Evolutionary conservation across 2,797 vertebrate species (phyloP), one percentile per base, ranked within the genome.

Genomic region (Pseudomugil gertrudae): DNA sequence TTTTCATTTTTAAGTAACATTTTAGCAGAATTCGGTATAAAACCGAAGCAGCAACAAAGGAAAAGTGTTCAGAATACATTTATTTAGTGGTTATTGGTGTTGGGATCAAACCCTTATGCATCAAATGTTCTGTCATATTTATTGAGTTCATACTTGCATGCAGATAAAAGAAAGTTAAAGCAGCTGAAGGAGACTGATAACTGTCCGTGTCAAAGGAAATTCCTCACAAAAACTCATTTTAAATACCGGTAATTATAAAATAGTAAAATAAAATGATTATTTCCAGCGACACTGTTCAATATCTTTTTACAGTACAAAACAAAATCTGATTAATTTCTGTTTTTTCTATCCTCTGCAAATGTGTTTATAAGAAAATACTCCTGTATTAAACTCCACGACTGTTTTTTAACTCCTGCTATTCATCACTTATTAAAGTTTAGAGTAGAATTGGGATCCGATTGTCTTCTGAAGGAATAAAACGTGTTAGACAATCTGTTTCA

Each of bases 401-500:
- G 23, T 23, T 4, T 5, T 24, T 48, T 50, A 24, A 50, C 47
- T 50, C 23, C 9, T 9, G 43, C 5, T 21, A 9, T 47, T 21
- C 43, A 21, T 21, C 43, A 47, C 19, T 19, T n/a, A n/a, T 14
- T n/a, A 8, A 15, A 2, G 27, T 23, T 1, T 5, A 24, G 11
- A 9, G 24, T 26, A 50, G 7, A 1, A 14, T 48, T 15, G 14
- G 29, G 33, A 54, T 47, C 33, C 29, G n/a, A 33, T 56, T 63
- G 26, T 23, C 4, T 51, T 62, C 23, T 67, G 3, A 35, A 21
- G 47, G 57, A 74, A 47, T 30, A 4, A 30, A 63, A 63, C 59
- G 26, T 10, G 59, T 52, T 23, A 24, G 9, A 29, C 52, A 51
- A 52, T 40, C 45, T 56, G 29, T 30, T 66, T 55, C 63, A 38